Conservation (phyloP, 2,797 vertebrate species). For the Melopsittacus undulatus region DNA sequence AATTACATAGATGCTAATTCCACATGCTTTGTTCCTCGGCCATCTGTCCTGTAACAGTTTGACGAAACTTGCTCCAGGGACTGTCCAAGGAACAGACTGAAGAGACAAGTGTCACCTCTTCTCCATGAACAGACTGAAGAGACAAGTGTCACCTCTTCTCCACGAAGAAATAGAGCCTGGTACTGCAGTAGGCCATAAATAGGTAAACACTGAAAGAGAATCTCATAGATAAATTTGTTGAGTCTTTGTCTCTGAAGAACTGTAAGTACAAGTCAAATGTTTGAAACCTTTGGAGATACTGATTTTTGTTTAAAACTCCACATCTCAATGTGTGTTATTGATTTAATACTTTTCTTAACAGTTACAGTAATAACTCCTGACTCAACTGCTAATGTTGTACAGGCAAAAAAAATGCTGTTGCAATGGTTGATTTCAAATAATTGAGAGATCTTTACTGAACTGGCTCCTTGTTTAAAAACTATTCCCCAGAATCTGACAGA, state of each 20-base stretch:
- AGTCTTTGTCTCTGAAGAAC: neutral
- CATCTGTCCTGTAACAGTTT: neutral
- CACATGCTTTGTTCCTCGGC: neutral
- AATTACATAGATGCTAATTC: neutral
- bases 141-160: neutral
- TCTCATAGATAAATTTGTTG: neutral
- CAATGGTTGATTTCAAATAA: neutral
- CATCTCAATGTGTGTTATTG: neutral
- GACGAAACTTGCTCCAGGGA: neutral
- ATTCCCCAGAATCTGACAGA: neutral
- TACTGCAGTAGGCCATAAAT: neutral
- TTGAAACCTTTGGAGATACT: neutral
- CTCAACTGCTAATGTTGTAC: neutral
- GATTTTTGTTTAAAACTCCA: neutral
- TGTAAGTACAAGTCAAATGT: neutral
- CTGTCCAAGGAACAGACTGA: neutral
- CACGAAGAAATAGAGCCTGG: rapidly evolving
- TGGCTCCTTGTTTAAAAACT: neutral
- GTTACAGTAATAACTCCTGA: neutral
- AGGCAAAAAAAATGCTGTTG: neutral
- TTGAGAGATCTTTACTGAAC: neutral
- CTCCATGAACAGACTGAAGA: rapidly evolving
- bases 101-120: neutral
- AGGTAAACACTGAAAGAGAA: neutral
- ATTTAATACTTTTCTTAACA: neutral